These are phyloP conservation scores for Lepidocyrtinus sp. DNA, from an alignment of 2,888 invertebrate species.

Conservation along the genomic window DNA sequence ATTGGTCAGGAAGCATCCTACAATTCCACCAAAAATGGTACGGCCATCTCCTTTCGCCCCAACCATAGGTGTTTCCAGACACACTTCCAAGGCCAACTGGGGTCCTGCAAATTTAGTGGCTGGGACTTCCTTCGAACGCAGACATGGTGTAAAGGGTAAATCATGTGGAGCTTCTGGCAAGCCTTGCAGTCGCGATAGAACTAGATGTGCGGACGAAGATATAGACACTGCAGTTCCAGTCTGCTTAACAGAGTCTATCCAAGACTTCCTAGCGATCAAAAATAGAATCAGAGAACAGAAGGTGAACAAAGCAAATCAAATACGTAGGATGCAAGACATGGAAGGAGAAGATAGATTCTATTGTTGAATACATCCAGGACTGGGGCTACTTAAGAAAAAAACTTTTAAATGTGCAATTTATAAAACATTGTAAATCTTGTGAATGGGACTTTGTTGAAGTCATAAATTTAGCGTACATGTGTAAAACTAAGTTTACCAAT, in stretches of 20 bases:
- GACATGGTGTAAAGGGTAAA: not conserved
- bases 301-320: not conserved
- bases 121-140: conserved; percentile 2
- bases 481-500: too few relatives aligned
- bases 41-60: not conserved
- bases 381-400: not conserved
- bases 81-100: conserved; percentile 48
- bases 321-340: not conserved
- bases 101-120: conserved; percentile 61
- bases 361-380: not conserved
- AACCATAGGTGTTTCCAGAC: not conserved
- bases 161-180: not conserved
- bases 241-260: conserved; percentile 57
- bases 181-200: conserved; percentile 13
- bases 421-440: too few relatives aligned
- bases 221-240: conserved; percentile 47
- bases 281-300: conserved; percentile 32
- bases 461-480: too few relatives aligned
- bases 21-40: conserved; percentile 27
- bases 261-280: conserved; percentile 47
- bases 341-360: not conserved
- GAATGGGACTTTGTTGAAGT: too few relatives aligned
- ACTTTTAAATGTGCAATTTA: too few relatives aligned
- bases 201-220: conserved; percentile 14
- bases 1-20: conserved; percentile 54